Evolutionary conservation across 2,888 invertebrate species (phyloP), one percentile per base, ranked within the genome.

Genomic region (Leptinotarsa peninsularis): DNA sequence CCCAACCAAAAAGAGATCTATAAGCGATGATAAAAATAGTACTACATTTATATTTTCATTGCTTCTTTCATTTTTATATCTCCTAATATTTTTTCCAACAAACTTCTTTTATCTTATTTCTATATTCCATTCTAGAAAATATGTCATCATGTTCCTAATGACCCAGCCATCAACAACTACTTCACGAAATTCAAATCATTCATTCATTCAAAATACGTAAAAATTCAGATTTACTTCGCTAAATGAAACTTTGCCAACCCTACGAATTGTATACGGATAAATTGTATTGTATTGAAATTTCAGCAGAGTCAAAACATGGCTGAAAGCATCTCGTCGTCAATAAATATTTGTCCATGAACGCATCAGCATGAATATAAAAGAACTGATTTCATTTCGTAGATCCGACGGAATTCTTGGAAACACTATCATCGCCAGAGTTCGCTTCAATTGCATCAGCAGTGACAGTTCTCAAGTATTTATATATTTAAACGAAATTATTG

Each of bases 341-440:
- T 70, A 70, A 70, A 70, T 70, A 70, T 70, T 70, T 70, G 70
- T 58, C 49, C 70, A 21, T 33, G 58, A 70, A 70, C 18, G 69
- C 33, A 70, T 70, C 60, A 70, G 58, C 49, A 70, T 70, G 49
- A 70, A 70, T 70, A 58, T 58, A 70, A 54, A 70, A 70, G 70
- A 58, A 70, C 70, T 60, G 70, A 70, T 70, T 70, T 70, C 60
- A 70, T 58, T 70, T 58, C 58, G 58, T 17, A 69, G 69, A 56
- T 69, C 69, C 33, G 56, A 56, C 49, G 70, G 58, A 70, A 60
- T 70, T 70, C 70, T 58, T 18, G 49, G 70, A 58, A 70, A 58
- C 21, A 49, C 49, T 56, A 33, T n/a, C 56, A 56, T 69, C 56
- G 69, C 68, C 50, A 33, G 52, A n/a, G 52, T 52, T 18, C 21